Conservation (phyloP, 2,113 vertebrate genomes). For the Empidonax traillii region DNA sequence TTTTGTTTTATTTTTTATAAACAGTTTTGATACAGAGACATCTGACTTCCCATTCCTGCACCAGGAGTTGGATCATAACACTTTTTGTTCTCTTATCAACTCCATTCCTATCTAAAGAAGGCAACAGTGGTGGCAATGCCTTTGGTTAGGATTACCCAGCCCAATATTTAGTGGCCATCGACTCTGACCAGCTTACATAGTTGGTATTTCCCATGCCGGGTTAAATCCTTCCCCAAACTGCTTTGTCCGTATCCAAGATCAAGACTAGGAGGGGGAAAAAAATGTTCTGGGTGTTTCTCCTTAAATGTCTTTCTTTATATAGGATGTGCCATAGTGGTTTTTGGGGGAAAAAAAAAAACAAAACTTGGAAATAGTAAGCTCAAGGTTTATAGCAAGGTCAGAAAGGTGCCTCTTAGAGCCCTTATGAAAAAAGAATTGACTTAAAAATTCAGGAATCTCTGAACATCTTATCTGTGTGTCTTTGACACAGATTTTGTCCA, state of each 20-base stretch:
- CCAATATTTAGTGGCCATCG: neutral
- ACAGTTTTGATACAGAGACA: neutral
- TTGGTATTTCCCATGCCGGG: neutral
- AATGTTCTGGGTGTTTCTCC: neutral
- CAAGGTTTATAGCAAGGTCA: neutral
- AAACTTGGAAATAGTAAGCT: neutral
- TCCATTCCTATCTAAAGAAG: neutral
- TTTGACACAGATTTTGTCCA: neutral
- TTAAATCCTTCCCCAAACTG: neutral
- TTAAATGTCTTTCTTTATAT: neutral
- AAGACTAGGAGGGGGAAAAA: neutral
- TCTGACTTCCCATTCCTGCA: neutral
- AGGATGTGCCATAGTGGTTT: neutral
- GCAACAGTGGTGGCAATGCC: neutral
- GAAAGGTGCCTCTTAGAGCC: neutral
- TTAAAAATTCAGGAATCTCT: neutral
- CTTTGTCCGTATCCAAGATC: neutral
- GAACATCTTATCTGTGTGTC: neutral
- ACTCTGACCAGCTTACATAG: neutral
- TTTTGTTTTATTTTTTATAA: neutral
- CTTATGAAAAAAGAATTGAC: neutral
- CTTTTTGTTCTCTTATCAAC: neutral
- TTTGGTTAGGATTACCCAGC: neutral
- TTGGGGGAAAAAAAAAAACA: accelerated
- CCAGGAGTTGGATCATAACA: neutral